phyloP scores from a whole-genome alignment of 2,888 invertebrate genomes.

The Zhuqinia jingwanae region DNA sequence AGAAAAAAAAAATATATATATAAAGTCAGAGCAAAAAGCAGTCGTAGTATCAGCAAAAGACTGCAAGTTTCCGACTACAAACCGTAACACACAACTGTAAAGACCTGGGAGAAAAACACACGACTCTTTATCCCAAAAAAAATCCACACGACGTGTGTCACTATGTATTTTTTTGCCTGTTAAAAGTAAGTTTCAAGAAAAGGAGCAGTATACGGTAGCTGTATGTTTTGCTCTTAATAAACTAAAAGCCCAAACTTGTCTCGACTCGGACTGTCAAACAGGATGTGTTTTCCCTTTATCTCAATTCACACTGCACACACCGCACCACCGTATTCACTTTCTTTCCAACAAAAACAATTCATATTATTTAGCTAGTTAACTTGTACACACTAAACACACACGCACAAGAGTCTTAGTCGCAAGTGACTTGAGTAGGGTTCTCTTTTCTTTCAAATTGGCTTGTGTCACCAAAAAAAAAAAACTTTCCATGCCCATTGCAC shows the following conservation, averaged over 20 bases:
- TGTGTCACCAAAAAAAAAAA: not conserved
- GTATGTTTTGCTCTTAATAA: not conserved
- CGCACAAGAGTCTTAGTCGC: too few relatives aligned
- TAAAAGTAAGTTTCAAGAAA: not conserved
- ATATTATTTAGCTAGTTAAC: not conserved
- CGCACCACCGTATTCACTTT: not conserved
- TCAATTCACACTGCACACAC: not conserved
- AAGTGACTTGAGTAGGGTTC: too few relatives aligned
- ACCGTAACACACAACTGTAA: not conserved
- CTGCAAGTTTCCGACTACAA: not conserved
- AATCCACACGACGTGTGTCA: constrained; percentile 7
- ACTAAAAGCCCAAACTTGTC: not conserved
- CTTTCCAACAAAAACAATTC: not conserved
- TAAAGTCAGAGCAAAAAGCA: not conserved
- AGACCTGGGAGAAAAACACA: not conserved
- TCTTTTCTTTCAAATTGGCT: not conserved
- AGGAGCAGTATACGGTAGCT: not conserved
- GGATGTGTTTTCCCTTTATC: not conserved
- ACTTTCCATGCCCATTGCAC: constrained; percentile 10
- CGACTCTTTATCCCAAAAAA: not conserved
- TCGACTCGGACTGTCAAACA: constrained; percentile 3
- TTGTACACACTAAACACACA: too few relatives aligned
- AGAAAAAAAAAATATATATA: not conserved
- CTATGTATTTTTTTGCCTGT: not conserved
- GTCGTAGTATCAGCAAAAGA: not conserved